These are phyloP conservation scores for Acanthaster planci DNA, from an alignment of 35 echinoderm and acorn worm species.

Conservation along the genomic window DNA sequence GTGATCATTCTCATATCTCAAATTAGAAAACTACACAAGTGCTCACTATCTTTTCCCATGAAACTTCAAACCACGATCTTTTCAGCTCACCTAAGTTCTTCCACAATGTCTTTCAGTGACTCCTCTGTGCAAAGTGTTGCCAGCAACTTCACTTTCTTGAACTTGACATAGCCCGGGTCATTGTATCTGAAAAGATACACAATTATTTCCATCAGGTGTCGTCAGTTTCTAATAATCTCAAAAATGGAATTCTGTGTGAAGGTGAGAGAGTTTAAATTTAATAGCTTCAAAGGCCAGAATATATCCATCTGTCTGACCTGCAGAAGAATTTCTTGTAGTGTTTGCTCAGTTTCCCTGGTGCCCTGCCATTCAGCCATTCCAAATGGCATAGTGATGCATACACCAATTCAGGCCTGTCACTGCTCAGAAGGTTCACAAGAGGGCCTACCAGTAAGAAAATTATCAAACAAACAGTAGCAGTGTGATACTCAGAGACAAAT, in stretches of 20 bases:
- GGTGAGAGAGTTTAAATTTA: no score
- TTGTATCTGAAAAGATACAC: constrained; percentile 33
- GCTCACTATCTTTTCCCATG: not conserved
- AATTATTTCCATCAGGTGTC: no score
- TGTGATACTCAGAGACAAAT: no score
- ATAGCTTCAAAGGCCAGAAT: no score
- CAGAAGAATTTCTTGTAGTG: constrained; percentile 70
- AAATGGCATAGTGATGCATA: constrained; percentile 49
- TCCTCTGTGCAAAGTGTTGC: constrained; percentile 22
- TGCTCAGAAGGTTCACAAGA: constrained; percentile 43
- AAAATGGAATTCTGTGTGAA: no score
- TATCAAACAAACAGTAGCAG: no score
- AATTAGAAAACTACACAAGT: not conserved
- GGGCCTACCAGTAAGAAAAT: constrained; percentile 1
- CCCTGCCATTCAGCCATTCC: constrained; percentile 19
- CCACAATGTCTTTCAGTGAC: constrained; percentile 31
- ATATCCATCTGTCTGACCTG: constrained; percentile 31
- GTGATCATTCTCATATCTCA: not conserved
- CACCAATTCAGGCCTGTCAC: constrained; percentile 50
- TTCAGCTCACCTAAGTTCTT: constrained; percentile 46
- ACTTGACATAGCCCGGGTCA: constrained; percentile 48
- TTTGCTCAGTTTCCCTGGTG: constrained; percentile 27
- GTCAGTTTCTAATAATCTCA: no score
- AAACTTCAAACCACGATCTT: not conserved
- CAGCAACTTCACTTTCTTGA: constrained; percentile 47